These are phyloP conservation scores for Sus scrofa DNA, from an alignment of 2,113 vertebrate genomes.

Conservation along the genomic window T2T-Sscrofa CM000818.6:129735501-129736000, in stretches of 20 bases:
- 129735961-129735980: background rate
- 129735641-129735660: background rate
- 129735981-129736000: background rate
- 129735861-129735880: background rate
- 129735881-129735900: constrained; percentile 57
- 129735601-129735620: constrained; percentile 30
- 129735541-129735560: constrained; percentile 88
- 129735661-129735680: background rate
- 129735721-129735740: background rate
- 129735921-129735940: constrained; percentile 36
- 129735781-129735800: too few species aligned
- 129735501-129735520: constrained; percentile 82
- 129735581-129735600: constrained; percentile 82
- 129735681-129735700: background rate
- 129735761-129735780: fast-evolving
- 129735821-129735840: background rate
- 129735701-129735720: background rate
- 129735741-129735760: background rate
- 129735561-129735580: constrained; percentile 87
- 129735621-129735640: background rate
- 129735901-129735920: constrained; percentile 72
- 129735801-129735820: background rate
- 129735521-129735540: constrained; percentile 82
- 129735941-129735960: background rate
- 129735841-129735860: background rate